Evolutionary conservation across 2,113 vertebrate species (phyloP).

Genomic region (Nycticryphes semicollaris): DNA sequence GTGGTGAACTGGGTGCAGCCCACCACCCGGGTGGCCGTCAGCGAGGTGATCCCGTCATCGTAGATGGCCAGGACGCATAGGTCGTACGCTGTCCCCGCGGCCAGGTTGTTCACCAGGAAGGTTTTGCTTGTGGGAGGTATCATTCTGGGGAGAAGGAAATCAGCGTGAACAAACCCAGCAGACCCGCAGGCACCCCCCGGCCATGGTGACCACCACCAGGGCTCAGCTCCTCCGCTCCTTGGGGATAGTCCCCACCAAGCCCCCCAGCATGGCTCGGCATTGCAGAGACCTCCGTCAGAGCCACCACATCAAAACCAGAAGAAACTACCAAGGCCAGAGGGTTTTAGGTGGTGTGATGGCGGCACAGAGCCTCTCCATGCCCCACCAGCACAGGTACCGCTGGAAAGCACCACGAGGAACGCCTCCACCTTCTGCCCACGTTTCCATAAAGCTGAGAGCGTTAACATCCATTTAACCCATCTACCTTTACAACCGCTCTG

Average conservation of each 20-base stretch:
- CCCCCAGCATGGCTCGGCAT: neutral
- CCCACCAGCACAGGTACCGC: neutral
- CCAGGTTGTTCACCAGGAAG: slow-evolving; percentile 97
- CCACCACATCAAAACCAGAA: neutral
- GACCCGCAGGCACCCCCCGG: neutral
- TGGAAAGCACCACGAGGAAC: neutral
- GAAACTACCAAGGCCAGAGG: slow-evolving; percentile 36
- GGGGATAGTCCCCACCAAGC: neutral
- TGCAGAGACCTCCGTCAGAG: neutral
- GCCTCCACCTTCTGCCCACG: neutral
- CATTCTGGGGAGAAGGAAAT: slow-evolving; percentile 84
- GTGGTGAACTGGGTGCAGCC: slow-evolving; percentile 97
- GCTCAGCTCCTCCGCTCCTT: neutral
- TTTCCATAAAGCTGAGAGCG: neutral
- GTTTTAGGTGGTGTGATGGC: slow-evolving; percentile 23
- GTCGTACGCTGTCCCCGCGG: slow-evolving; percentile 91
- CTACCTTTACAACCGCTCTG: slow-evolving; percentile 3
- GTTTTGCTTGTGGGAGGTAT: slow-evolving; percentile 98
- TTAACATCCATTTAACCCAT: neutral
- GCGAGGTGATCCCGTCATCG: slow-evolving; percentile 93
- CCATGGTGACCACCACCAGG: rapidly evolving
- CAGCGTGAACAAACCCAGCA: neutral
- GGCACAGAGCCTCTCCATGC: neutral
- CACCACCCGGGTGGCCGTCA: slow-evolving; percentile 94
- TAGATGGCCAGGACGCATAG: slow-evolving; percentile 98